phyloP scores from a whole-genome alignment of 2,113 vertebrate genomes.

The Dolichallabes microphthalmus region DNA sequence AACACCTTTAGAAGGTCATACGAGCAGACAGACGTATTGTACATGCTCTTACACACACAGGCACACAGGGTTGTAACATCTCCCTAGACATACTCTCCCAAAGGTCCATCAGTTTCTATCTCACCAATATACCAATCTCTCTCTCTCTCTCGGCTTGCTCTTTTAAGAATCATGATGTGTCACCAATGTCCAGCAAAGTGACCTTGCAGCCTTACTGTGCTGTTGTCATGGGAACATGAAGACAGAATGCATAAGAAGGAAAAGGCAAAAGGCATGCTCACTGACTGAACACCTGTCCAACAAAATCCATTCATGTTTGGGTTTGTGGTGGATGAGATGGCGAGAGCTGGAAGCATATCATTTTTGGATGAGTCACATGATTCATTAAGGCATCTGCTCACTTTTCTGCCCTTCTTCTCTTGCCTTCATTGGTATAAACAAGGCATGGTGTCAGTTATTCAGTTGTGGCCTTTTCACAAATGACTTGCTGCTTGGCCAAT shows the following conservation, averaged over 20 bases:
- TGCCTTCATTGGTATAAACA: background rate
- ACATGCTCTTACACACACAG: background rate
- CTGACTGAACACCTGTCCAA: conserved; percentile 30
- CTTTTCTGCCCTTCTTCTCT: conserved; percentile 6
- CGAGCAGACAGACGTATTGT: background rate
- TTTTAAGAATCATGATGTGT: conserved; percentile 18
- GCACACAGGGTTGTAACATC: background rate
- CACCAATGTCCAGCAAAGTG: conserved; percentile 60
- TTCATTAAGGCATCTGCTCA: conserved; percentile 37
- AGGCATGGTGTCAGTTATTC: conserved; percentile 11
- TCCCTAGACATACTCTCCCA: background rate
- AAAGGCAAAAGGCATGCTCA: conserved; percentile 28
- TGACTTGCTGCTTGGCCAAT: conserved; percentile 22
- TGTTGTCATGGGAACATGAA: conserved; percentile 70
- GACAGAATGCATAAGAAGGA: conserved; percentile 41
- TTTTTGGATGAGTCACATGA: conserved; percentile 30
- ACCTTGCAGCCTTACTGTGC: conserved; percentile 61
- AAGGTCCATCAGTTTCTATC: background rate
- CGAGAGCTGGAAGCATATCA: background rate
- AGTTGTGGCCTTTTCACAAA: conserved; percentile 34
- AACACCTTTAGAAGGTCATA: background rate
- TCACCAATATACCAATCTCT: background rate
- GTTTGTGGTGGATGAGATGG: background rate
- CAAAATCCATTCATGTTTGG: conserved; percentile 14
- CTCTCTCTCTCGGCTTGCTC: conserved; percentile 37